Evolutionary conservation across 1,140 invertebrate species (phyloP).

Genomic region (Battus philenor): DNA sequence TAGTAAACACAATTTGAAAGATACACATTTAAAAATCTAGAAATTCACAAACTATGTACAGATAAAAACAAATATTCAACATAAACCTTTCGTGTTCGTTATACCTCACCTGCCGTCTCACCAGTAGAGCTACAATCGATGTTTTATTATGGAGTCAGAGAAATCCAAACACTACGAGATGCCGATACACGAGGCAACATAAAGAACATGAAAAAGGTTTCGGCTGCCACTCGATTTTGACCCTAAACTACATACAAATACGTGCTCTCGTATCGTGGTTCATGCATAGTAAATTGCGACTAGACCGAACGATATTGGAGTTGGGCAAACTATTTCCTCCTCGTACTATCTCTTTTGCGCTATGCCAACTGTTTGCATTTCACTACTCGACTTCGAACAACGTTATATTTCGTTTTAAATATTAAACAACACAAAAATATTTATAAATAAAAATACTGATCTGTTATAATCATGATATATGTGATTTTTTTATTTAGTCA

Average conservation of each 20-base stretch:
- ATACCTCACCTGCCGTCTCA: constrained; percentile 9
- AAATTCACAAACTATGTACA: not conserved
- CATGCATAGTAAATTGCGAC: constrained; percentile 32
- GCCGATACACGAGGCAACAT: constrained; percentile 10
- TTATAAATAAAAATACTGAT: too few relatives aligned
- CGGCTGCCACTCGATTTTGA: not conserved
- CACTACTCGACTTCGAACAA: constrained; percentile 2
- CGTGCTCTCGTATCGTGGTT: not conserved
- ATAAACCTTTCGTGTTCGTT: constrained; percentile 1
- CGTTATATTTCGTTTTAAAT: not conserved
- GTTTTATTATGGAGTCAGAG: constrained; percentile 17
- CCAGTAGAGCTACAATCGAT: constrained; percentile 16
- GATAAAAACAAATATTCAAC: not conserved
- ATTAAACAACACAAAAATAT: too few relatives aligned
- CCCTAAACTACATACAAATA: constrained; percentile 2
- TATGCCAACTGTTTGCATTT: constrained; percentile 5
- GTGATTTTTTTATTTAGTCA: too few relatives aligned
- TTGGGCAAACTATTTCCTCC: constrained; percentile 20
- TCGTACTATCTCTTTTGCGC: constrained; percentile 11
- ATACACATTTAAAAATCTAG: too few relatives aligned
- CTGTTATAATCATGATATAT: too few relatives aligned
- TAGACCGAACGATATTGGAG: constrained; percentile 22
- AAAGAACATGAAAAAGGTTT: constrained; percentile 15
- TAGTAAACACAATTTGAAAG: too few relatives aligned
- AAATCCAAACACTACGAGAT: constrained; percentile 14